phyloP scores from a whole-genome alignment of 2,888 invertebrate species.

The Mesorhabditis spiculigera region DNA sequence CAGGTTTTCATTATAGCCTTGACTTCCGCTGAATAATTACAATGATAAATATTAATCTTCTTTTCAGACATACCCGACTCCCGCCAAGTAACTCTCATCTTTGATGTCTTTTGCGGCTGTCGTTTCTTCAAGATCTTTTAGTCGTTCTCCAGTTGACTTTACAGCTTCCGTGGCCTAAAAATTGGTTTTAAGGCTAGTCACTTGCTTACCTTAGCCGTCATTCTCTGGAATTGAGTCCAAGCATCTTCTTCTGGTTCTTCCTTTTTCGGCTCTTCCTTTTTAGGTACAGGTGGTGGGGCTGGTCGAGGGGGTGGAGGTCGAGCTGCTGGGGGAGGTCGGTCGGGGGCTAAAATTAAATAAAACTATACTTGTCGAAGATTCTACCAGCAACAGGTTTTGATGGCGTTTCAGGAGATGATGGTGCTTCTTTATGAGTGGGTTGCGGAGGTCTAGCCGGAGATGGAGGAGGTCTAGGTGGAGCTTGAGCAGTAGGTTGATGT shows the following conservation, averaged over 20 bases:
- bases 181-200: slow-evolving; percentile 5
- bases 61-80: slow-evolving; percentile 24
- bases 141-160: slow-evolving; percentile 42
- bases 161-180: slow-evolving; percentile 35
- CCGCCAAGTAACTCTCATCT: slow-evolving; percentile 49
- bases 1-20: slow-evolving; percentile 31
- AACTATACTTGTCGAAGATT: background rate
- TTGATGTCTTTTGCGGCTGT: slow-evolving; percentile 51
- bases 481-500: background rate
- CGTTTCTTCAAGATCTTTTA: slow-evolving; percentile 45
- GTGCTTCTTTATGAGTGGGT: slow-evolving; percentile 15
- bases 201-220: slow-evolving; percentile 48
- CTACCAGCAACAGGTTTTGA: background rate
- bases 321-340: slow-evolving; percentile 28
- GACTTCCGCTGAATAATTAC: slow-evolving; percentile 29
- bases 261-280: slow-evolving; percentile 20
- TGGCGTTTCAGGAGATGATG: background rate
- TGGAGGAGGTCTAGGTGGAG: slow-evolving; percentile 23
- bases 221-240: slow-evolving; percentile 54
- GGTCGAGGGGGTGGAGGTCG: slow-evolving; percentile 39
- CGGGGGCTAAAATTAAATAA: slow-evolving; percentile 19
- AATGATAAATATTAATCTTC: slow-evolving; percentile 7
- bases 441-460: slow-evolving; percentile 29
- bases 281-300: slow-evolving; percentile 23
- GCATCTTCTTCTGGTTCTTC: slow-evolving; percentile 53